Conservation (phyloP, 2,113 vertebrate genomes). For the Maccullochella peelii region DNA sequence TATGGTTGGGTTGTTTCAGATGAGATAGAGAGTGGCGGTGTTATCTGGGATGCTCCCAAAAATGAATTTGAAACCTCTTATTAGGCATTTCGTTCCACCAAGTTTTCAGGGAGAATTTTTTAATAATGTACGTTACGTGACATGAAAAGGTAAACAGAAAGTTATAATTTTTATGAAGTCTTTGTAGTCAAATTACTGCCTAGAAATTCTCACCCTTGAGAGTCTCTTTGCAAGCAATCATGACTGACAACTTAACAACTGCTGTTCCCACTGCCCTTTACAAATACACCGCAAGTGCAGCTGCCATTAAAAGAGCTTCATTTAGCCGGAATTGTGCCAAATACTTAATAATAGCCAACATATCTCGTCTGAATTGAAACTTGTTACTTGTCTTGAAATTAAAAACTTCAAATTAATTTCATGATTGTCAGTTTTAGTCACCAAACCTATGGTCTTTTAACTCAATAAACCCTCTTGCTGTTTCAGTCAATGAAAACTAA, state of each 20-base stretch:
- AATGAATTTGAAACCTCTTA: constrained; percentile 51
- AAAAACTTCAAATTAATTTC: background rate
- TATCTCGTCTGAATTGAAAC: background rate
- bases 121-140: constrained; percentile 8
- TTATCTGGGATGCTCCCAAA: constrained; percentile 53
- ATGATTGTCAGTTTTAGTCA: background rate
- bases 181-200: background rate
- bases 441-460: background rate
- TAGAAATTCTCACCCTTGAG: background rate
- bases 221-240: background rate
- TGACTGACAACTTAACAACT: background rate
- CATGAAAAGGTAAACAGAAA: background rate
- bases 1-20: constrained; percentile 77
- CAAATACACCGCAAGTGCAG: background rate
- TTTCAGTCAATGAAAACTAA: background rate
- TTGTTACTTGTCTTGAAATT: background rate
- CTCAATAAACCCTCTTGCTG: background rate
- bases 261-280: background rate
- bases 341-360: background rate
- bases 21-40: constrained; percentile 56
- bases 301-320: background rate
- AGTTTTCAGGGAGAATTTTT: constrained; percentile 14
- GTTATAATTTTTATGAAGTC: background rate
- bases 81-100: constrained; percentile 36
- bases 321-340: background rate